Evolutionary conservation across 2,113 vertebrate species (phyloP), one percentile per base, ranked within the genome.

Genomic region (Trichomycterus rosablanca): DNA sequence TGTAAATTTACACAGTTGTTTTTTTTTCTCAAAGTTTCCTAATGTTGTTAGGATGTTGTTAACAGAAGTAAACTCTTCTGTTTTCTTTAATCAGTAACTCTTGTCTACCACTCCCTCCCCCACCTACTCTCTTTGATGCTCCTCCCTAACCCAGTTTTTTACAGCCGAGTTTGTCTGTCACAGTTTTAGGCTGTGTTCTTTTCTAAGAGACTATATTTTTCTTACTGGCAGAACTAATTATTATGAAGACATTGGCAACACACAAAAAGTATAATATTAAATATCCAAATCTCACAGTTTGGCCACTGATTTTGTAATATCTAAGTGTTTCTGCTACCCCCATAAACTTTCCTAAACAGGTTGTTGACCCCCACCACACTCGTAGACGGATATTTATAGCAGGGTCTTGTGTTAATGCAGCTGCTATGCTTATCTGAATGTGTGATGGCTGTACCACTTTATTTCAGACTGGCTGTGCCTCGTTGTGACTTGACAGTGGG

Each of bases 371-470:
- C 69, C 28, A 66, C 65, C 74, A 57, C 68, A 63, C 61, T 65
- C 57, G 57, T 72, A 69, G 66, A 56, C 61, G 72, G 78, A 73
- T 96, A 95, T 96, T 93, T 93, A 92, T 95, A 93, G 92, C 71
- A 39, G 60, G 73, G 79, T 85, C 86, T 78, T 81, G 80, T 82
- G 86, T 84, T 81, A 70, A 74, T 81, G 82, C 89, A 84, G 89
- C 85, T 88, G 85, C 86, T 74, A 75, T 74, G 64, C 78, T 79
- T 72, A 70, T 87, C 85, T 70, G 56, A 62, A 23, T 72, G 28
- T 75, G 77, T 57, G 55, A 60, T 51, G 68, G 44, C 39, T 74
- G 67, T 78, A 68, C 73, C 49, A 24, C 73, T 80, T 81, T 84
- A 84, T 83, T 87, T 79, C 80, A 78, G 83, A 74, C 78, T 32